Evolutionary conservation across 2,888 invertebrate genomes (phyloP), one percentile per base, ranked within the genome.

Genomic region (Cepaea hortensis): DNA sequence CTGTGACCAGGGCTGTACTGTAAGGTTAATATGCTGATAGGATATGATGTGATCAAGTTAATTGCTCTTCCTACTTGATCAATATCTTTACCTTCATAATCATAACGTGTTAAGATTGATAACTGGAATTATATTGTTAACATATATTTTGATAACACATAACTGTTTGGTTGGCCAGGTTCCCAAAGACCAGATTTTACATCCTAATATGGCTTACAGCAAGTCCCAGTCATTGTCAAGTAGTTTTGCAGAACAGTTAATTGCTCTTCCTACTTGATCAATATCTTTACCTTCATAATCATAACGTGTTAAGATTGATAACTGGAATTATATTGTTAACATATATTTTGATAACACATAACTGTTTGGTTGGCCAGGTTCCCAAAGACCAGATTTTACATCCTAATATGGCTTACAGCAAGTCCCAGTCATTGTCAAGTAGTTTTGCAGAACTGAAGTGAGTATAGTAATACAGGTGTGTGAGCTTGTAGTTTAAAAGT

Each of bases 311-410:
- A 46, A 46, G 23, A 50, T 50, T 79, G 79, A n/a, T 20, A 55
- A 9, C 6, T 79, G 13, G 6, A 46, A 46, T 65, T 81, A 20
- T 7, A 23, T 65, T 81, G 23, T 86, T 68, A n/a, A 68, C 68
- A 15, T n/a, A n/a, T 35, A 68, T n/a, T 11, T 18, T 9, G 68
- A 68, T 68, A 55, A 55, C 55, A 55, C 55, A 55, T 55, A 55
- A 55, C 55, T 55, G 55, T 55, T 1, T 55, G 6, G 55, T 11
- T 77, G 62, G 3, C 18, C 77, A 91, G 91, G 90, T 91, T 73
- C 90, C 91, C 20, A 87, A 90, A 73, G 91, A 91, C 55, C 91
- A 91, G 79, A 90, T 91, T 11, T 20, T 89, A 23, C 85, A 86
- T 7, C 75, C 84, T 65, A 85, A 84, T 79, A 50, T 86, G 9